Evolutionary conservation across 2,113 vertebrate species (phyloP), one percentile per base, ranked within the genome.

Genomic region (Takifugu bimaculatus): DNA sequence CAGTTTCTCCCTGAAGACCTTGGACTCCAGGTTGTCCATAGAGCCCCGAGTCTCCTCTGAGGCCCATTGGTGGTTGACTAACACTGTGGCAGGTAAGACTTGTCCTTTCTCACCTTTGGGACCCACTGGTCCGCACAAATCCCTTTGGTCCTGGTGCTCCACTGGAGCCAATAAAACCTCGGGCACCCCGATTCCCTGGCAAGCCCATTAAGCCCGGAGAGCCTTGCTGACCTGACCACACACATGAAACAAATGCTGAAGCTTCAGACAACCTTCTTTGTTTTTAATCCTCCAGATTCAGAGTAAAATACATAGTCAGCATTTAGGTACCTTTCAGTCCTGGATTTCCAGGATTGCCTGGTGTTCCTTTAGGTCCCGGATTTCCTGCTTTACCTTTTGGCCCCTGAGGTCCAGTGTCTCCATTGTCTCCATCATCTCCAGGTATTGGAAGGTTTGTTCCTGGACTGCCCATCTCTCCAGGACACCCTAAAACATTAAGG

Each of bases 351-450:
- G 35, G 3, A 13, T 9, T 50, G 12, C 88, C 87, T 39, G 58
- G 54, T 3, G 25, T 25, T 60, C 90, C 87, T 4, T 0, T 1
- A 3, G 59, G 57, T 13, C 90, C 90, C 2, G 0, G 14, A 26
- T 4, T 0, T 44, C 87, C 87, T 15, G 3, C 45, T 1, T 3
- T 43, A 10, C 85, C 86, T 28, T 65, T 13, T 15, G 54, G 27
- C 6, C 88, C 90, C 0, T 0, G 25, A 20, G 20, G 58, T 0
- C 90, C 90, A 13, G 45, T 39, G 15, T 15, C 3, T n/a, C 91
- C 91, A 1, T 86, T 60, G 26, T 93, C 91, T 7, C 97, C 97
- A 4, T 70, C 78, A 4, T 90, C 84, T n/a, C 97, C 96, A 0
- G 29, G 26, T 42, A 87, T 14, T 2, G 85, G 65, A 60, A 63